Base-by-base conservation (phyloP, 2,797 vertebrate genomes). In the Myiotriccus ornatus region DNA sequence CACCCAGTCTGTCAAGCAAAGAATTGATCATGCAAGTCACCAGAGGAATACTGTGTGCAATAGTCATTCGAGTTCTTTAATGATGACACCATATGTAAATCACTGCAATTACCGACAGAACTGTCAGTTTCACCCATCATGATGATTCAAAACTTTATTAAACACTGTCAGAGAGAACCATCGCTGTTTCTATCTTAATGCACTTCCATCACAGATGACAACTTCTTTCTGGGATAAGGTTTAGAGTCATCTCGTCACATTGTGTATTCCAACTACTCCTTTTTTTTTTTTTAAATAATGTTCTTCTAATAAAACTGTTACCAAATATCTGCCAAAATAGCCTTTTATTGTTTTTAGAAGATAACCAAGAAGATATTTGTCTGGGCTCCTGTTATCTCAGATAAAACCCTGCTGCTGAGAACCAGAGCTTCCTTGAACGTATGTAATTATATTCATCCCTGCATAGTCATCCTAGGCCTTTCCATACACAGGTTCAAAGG, bases 281-380 rank as follows among this genome's bases (percentile, higher is more conserved):
- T 39, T 1, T 2, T 30, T 64, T 53, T 27, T 52, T 46, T 27
- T 14, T n/a, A 6, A 0, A 30, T 35, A 0, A 8, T 32, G 1
- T n/a, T 62, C 24, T 67, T 69, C 76, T 49, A 57, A 35, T 77
- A 74, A 37, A 43, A 35, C 8, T 6, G 1, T 62, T 79, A 10
- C 15, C 4, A 77, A 34, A 4, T 60, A 46, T 46, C 32, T 93
- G 13, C 43, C 18, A 34, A 91, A 88, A 46, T 39, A 80, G 9
- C 9, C 39, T 81, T 84, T 80, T 62, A 34, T 65, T 74, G 4
- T 12, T 65, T 87, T 86, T 59, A 63, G n/a, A 55, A 64, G 43
- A 62, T 57, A 77, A 63, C 27, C 30, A 50, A 50, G 49, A 50
- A 70, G 24, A 27, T 62, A 28, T 17, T 16, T 62, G 59, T 6